Conservation (phyloP, 2,113 vertebrate genomes). For the Oncorhynchus clarkii region DNA sequence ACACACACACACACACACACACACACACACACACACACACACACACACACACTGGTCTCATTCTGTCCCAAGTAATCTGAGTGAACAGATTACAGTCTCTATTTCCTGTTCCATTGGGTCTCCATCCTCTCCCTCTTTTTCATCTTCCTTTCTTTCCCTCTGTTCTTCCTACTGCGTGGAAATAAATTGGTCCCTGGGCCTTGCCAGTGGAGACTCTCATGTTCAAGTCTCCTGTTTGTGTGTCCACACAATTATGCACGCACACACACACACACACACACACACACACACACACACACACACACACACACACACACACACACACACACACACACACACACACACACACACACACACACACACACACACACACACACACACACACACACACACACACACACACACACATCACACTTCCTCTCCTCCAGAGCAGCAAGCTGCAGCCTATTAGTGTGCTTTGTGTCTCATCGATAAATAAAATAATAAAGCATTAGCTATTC, state of each 20-base stretch:
- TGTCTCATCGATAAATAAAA: conserved; percentile 63
- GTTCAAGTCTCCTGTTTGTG: too few relatives aligned
- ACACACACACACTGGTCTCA: not conserved
- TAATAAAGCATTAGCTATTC: conserved; percentile 55
- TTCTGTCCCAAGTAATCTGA: conserved; percentile 49
- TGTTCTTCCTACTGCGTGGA: conserved; percentile 67
- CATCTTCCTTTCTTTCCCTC: conserved; percentile 44
- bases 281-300: conserved; percentile 2
- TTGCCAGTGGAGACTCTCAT: conserved; percentile 39
- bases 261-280: conserved; percentile 2
- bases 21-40: too few relatives aligned
- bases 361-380: conserved; percentile 34
- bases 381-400: conserved; percentile 1
- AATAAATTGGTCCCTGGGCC: conserved; percentile 75
- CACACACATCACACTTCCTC: conserved; percentile 13
- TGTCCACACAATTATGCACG: not conserved
- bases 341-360: conserved; percentile 11
- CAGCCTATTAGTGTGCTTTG: conserved; percentile 50
- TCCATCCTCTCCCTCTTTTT: conserved; percentile 38
- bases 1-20: too few relatives aligned
- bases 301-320: conserved; percentile 2
- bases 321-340: conserved; percentile 1
- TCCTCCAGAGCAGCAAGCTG: conserved; percentile 46
- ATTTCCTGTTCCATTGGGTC: conserved; percentile 47
- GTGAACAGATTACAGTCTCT: conserved; percentile 28